Base-by-base conservation (phyloP, 2,888 invertebrate genomes). In the Tupiocoris notatus region DNA sequence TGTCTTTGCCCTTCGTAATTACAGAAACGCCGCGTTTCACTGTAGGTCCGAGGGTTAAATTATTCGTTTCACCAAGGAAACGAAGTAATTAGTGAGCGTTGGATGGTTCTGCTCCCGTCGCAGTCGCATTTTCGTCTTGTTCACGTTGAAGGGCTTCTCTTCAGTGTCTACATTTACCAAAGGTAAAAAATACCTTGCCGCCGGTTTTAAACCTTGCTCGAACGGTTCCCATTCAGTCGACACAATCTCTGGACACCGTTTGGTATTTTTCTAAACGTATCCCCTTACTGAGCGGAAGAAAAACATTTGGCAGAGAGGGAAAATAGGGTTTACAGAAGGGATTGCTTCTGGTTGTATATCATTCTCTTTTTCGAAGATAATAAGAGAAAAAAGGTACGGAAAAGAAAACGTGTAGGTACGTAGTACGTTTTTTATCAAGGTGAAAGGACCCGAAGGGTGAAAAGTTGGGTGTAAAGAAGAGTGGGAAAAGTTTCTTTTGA, bases 401-500 rank as follows among this genome's bases (percentile, higher is more conserved):
- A 39, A 39, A 39, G 39, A 39, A 39, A 39, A 39, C 39, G 39
- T 39, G 39, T 39, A 39, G 39, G 39, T 39, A 39, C 39, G 6
- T 12, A 39, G 39, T 39, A 39, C 6, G 39, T 39, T 39, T 12
- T 39, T 3, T 39, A 39, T 39, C 39, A 39, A 39, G 39, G 3
- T 39, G 12, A 3, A 39, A 39, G 39, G 39, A 12, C 3, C 6
- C 39, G 12, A 39, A 7, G 39, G 39, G 39, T 7, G 39, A n/a
- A n/a, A n/a, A n/a, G n/a, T n/a, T 39, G 12, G 39, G 39, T 7
- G 39, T 12, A 39, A 39, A 39, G 67, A 17, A 18, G 7, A 22
- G 57, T 6, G 39, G 2, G 63, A 39, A 25, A 54, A 17, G 56
- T 54, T 39, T 67, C 67, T 67, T 67, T 67, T 67, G 67, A 67